phyloP scores from a whole-genome alignment of 1,140 invertebrate species.

The Drosophila nasuta region DNA sequence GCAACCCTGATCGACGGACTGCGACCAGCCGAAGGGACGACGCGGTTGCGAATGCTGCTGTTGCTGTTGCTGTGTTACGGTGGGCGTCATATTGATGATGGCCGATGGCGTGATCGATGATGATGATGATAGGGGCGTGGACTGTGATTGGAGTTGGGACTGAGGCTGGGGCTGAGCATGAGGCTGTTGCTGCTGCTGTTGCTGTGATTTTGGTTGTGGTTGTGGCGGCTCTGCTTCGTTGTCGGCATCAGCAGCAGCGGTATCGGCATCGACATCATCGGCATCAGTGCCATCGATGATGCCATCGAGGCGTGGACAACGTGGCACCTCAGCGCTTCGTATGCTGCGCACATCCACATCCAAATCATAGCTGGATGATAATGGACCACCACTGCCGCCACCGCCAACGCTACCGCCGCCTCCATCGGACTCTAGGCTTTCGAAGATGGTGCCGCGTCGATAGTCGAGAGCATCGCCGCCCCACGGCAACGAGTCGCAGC shows the following conservation, averaged over 20 bases:
- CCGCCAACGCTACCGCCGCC: slow-evolving; percentile 47
- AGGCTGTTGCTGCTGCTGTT: slow-evolving; percentile 1
- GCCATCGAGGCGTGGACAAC: slow-evolving; percentile 1
- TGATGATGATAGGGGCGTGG: slow-evolving; percentile 6
- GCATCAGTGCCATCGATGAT: not conserved
- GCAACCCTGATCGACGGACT: slow-evolving; percentile 78
- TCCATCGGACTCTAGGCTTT: slow-evolving; percentile 77
- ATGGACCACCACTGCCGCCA: slow-evolving; percentile 19
- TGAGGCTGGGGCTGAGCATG: not conserved
- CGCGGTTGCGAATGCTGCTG: slow-evolving; percentile 21
- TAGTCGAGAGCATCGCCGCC: slow-evolving; percentile 76
- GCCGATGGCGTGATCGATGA: not conserved
- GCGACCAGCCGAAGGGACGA: slow-evolving; percentile 75
- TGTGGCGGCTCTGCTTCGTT: not conserved
- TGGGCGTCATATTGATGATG: slow-evolving; percentile 13
- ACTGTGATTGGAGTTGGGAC: slow-evolving; percentile 23
- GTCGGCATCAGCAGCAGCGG: too few relatives aligned
- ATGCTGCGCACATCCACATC: slow-evolving; percentile 69
- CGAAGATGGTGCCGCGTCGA: slow-evolving; percentile 80
- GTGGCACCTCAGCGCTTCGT: slow-evolving; percentile 73
- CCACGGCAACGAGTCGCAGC: slow-evolving; percentile 83
- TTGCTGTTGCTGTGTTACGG: too few relatives aligned
- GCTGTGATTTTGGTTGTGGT: not conserved
- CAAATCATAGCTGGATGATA: slow-evolving; percentile 49
- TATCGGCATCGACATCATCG: slow-evolving; percentile 1